Base-by-base conservation (phyloP, 2,888 invertebrate genomes). In the Dolomedes plantarius region DNA sequence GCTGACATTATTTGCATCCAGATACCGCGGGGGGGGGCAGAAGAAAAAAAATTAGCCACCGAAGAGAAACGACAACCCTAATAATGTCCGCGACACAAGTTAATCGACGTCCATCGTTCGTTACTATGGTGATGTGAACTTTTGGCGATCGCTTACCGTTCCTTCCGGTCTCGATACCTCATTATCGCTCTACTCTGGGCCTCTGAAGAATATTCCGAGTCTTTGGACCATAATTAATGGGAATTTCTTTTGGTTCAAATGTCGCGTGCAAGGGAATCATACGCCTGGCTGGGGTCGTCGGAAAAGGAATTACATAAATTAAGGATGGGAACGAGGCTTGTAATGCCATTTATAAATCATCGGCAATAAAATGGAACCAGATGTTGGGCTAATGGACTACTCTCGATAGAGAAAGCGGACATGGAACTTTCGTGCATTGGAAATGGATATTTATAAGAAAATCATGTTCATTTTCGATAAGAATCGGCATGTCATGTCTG, bases 231-330 rank as follows among this genome's bases (percentile, higher is more conserved):
- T 23, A 23, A 56, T 56, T 56, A 56, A 56, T 56, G 56, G 19
- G 23, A 16, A 56, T 56, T 56, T 56, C 56, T 56, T 46, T 56
- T 56, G 16, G 56, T 23, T 56, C 23, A 2, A 23, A 56, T 56
- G 11, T 56, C 11, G 56, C 56, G 56, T 56, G 56, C 1, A 7
- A 56, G 19, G 5, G 56, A 56, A 56, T 56, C 56, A 56, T 56
- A 23, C 23, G 56, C 23, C 23, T 56, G 23, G 56, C 56, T 56
- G 3, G 23, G 56, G 11, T 23, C 23, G 2, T 23, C 11, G 3
- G 41, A 46, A 46, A 56, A 56, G 23, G 56, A 56, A 23, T 56
- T 23, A 56, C 56, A 56, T 23, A 19, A 56, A 56, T 56, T 56
- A 56, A 23, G 16, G 23, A 56, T 23, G 46, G 23, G 56, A 23